Evolutionary conservation across 1,140 invertebrate species (phyloP).

Genomic region (Danaus melanippus): DNA sequence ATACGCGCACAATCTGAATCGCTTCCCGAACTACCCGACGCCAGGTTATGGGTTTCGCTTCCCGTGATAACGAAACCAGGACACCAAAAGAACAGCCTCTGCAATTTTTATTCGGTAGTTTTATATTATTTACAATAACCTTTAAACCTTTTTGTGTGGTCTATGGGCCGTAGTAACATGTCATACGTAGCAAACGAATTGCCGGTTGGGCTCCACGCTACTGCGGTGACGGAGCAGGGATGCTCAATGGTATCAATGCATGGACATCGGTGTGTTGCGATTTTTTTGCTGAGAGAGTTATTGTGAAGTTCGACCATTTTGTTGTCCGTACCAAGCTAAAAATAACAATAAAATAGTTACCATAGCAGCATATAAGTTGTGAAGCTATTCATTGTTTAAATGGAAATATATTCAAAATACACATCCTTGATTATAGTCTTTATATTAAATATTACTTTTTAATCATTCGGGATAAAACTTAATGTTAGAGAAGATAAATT

Average conservation of each 20-base stretch:
- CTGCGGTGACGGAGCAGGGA: slow-evolving; percentile 36
- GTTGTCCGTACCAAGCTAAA: slow-evolving; percentile 43
- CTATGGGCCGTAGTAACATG: too few species aligned
- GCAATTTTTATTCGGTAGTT: neutral
- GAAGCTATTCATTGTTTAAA: too few species aligned
- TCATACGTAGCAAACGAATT: slow-evolving; percentile 45
- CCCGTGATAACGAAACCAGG: slow-evolving; percentile 25
- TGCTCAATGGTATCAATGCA: slow-evolving; percentile 12
- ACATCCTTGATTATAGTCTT: too few species aligned
- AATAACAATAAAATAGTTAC: slow-evolving; percentile 3
- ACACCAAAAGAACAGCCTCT: slow-evolving; percentile 44
- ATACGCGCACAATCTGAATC: slow-evolving; percentile 33
- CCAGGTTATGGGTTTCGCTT: slow-evolving; percentile 15
- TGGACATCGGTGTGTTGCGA: slow-evolving; percentile 18
- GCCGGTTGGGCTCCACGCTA: slow-evolving; percentile 58
- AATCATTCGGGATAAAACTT: too few species aligned
- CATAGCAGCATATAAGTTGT: too few species aligned
- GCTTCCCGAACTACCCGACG: slow-evolving; percentile 9
- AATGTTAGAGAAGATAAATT: too few species aligned
- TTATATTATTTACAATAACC: neutral
- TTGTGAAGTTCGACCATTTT: slow-evolving; percentile 39
- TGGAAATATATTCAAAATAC: too few species aligned
- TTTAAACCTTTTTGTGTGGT: too few species aligned
- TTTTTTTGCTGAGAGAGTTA: slow-evolving; percentile 28
- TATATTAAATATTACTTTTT: too few species aligned